Evolutionary conservation across 2,797 vertebrate species (phyloP).

Genomic region (Enteromius argenteus): DNA sequence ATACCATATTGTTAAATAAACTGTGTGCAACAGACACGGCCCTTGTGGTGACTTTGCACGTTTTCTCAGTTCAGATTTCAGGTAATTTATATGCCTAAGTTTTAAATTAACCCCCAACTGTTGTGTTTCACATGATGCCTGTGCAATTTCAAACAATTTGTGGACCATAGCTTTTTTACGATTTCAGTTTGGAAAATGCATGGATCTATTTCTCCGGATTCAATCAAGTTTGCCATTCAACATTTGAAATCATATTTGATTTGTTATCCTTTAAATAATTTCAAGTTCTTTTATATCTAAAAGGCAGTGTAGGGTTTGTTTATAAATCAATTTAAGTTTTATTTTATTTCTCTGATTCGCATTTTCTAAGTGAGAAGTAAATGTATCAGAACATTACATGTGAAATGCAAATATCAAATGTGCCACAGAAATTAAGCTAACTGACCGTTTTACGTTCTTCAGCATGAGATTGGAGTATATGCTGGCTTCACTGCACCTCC

Average conservation of each 20-base stretch:
- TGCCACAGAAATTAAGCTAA: neutral
- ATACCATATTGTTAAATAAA: constrained; percentile 99
- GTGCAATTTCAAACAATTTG: neutral
- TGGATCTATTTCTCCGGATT: neutral
- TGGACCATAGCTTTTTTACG: neutral
- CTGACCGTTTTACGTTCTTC: too few species aligned
- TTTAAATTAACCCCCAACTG: neutral
- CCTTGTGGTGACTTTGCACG: constrained; percentile 70
- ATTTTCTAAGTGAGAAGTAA: neutral
- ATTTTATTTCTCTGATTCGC: neutral
- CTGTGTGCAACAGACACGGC: constrained; percentile 94
- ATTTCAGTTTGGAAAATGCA: too few species aligned
- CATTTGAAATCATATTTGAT: neutral
- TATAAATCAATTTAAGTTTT: neutral
- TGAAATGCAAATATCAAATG: neutral
- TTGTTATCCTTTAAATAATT: neutral
- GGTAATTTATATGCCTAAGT: neutral
- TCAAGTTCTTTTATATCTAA: neutral
- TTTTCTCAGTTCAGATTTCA: neutral
- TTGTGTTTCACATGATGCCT: neutral
- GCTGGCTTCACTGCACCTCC: constrained; percentile 15
- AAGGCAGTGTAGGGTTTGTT: neutral
- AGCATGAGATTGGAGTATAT: neutral
- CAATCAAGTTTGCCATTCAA: neutral
- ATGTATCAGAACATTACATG: neutral